Base-by-base conservation (phyloP, 2,113 vertebrate species). In the Mixornis gularis region DNA sequence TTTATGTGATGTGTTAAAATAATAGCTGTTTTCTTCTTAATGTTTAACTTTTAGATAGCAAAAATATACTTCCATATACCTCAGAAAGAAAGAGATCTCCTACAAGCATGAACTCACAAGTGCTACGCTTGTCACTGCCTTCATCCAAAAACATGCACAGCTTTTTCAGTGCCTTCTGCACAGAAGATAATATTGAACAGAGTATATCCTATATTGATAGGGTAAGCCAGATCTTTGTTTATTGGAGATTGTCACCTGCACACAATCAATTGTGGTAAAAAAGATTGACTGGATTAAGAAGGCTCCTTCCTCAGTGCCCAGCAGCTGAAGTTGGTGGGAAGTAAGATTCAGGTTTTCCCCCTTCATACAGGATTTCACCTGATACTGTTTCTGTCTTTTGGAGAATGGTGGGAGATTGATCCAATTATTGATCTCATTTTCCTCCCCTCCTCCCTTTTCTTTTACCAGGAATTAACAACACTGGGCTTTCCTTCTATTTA, bases 91-190 rank as follows among this genome's bases (percentile, higher is more conserved):
- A 76, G 84, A 97, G 98, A 97, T 98, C 98, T 74, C 97, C 98
- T 66, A 96, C 96, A 32, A 98, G 97, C 89, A 97, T 97, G 91
- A 98, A 96, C 95, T 97, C 96, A 72, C 95, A 97, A 94, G 97
- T 98, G 73, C 97, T 98, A 69, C 96, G 90, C 80, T 97, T 97
- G 85, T 77, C 97, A 93, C 94, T 98, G 95, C 97, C 97, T 92
- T 97, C 97, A 73, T 97, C 97, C 94, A 98, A 97, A 98, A 97
- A 85, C 88, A 97, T 96, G 85, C 98, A 98, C 91, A 98, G 91
- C 94, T 94, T 98, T 95, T 96, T 98, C 68, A 98, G 98, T 97
- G 98, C 98, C 97, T 99, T 99, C 94, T 99, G 99, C 97, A 99
- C 98, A 46, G 98, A 99, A 94, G 98, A 99, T 59, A 99, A 99